Conservation (phyloP, 2,113 vertebrate genomes). For the Myiozetetes cayanensis region DNA sequence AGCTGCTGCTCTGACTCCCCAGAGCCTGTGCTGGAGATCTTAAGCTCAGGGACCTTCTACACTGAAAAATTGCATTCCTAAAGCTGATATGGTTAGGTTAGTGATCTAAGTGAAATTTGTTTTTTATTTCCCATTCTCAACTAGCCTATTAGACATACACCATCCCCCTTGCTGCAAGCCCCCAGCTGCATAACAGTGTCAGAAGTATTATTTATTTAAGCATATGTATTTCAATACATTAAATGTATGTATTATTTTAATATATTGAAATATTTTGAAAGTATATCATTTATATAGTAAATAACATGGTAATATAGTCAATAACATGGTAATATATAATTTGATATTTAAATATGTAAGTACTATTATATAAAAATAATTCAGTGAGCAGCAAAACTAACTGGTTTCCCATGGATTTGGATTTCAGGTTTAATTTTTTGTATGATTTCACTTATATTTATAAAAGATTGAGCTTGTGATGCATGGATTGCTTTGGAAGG, state of each 20-base stretch:
- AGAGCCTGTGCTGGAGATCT: not conserved
- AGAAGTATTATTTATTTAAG: not conserved
- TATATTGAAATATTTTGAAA: not conserved
- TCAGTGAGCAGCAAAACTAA: not conserved
- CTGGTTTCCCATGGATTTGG: not conserved
- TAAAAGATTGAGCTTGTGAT: not conserved
- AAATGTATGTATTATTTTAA: not conserved
- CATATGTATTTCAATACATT: not conserved
- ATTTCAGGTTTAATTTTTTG: not conserved
- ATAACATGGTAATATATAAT: not conserved
- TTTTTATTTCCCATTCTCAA: not conserved
- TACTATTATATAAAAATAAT: not conserved
- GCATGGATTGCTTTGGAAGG: not conserved
- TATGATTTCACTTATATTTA: not conserved
- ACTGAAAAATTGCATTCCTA: not conserved
- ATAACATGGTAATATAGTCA: not conserved
- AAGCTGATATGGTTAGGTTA: accelerated
- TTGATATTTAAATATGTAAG: not conserved
- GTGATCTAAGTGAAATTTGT: not conserved
- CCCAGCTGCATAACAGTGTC: not conserved
- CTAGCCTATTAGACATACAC: not conserved
- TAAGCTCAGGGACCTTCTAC: not conserved
- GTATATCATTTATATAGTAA: not conserved
- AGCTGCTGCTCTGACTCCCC: not conserved
- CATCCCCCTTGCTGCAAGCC: not conserved